These are phyloP conservation scores for Halictus ligatus DNA, from an alignment of 2,888 invertebrate genomes.

Conservation along the genomic window DNA sequence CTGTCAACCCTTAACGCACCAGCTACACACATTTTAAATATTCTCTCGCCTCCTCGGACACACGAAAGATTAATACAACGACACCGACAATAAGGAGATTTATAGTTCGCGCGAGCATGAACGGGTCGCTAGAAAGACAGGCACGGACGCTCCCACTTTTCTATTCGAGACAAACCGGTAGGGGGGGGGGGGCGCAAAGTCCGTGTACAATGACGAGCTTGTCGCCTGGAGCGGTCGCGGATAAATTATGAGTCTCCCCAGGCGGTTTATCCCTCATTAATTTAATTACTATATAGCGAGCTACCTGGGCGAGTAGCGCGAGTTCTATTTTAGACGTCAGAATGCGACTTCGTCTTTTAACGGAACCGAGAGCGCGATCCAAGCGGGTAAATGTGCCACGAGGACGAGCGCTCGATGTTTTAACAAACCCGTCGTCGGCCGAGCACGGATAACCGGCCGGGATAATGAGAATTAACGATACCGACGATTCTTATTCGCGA, in stretches of 20 bases:
- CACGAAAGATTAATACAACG: neutral
- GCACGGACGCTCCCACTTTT: neutral
- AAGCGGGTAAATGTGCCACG: constrained; percentile 52
- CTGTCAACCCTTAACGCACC: neutral
- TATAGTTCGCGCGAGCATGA: neutral
- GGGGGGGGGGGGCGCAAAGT: constrained; percentile 16
- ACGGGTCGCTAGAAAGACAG: neutral
- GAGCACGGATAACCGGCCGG: neutral
- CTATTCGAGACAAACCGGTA: constrained; percentile 19
- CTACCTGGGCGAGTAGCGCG: constrained; percentile 26
- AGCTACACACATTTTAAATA: neutral
- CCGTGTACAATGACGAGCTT: constrained; percentile 55
- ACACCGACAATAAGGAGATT: neutral
- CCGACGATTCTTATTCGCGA: constrained; percentile 17
- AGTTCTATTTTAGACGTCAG: constrained; percentile 21
- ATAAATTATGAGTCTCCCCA: constrained; percentile 61
- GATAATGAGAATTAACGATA: constrained; percentile 41
- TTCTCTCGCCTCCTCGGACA: neutral
- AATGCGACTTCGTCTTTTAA: constrained; percentile 36
- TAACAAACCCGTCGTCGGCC: constrained; percentile 26
- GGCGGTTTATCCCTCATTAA: constrained; percentile 70
- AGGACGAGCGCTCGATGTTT: constrained; percentile 45
- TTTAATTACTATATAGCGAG: constrained; percentile 62
- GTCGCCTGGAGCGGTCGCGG: constrained; percentile 39
- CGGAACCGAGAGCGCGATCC: constrained; percentile 8